phyloP scores from a whole-genome alignment of 2,797 vertebrate genomes.

The Chelmon rostratus region DNA sequence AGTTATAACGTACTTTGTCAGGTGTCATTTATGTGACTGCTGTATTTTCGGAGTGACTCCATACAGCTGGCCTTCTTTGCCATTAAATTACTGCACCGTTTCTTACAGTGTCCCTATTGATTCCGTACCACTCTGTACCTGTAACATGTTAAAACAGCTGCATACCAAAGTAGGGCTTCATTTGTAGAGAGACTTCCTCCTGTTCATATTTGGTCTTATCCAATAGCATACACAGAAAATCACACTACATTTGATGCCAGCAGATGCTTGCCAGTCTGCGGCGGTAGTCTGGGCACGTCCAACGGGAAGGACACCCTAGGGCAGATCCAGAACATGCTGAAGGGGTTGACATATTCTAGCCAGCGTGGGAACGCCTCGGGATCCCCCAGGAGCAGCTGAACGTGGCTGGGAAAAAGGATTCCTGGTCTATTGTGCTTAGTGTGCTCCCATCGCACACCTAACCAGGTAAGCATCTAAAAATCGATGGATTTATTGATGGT shows the following conservation, averaged over 20 bases:
- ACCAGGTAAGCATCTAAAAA: slow-evolving; percentile 9
- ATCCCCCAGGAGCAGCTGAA: slow-evolving; percentile 51
- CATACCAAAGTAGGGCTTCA: not conserved
- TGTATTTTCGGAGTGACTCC: not conserved
- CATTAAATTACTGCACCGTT: not conserved
- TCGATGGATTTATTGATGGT: not conserved
- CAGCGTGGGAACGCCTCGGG: slow-evolving; percentile 36
- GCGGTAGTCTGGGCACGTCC: slow-evolving; percentile 19
- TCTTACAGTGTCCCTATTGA: not conserved
- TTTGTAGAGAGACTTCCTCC: not conserved
- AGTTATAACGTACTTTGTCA: not conserved
- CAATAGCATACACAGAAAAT: slow-evolving; percentile 4
- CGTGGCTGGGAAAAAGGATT: slow-evolving; percentile 18
- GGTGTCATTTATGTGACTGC: not conserved
- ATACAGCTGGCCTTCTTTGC: not conserved
- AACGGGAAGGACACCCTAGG: slow-evolving; percentile 40
- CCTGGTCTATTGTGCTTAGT: not conserved
- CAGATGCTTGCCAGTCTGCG: slow-evolving; percentile 19
- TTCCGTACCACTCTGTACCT: not conserved
- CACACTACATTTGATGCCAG: not conserved
- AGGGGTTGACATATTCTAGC: slow-evolving; percentile 38
- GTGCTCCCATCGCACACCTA: not conserved
- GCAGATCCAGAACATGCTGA: slow-evolving; percentile 53
- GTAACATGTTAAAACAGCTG: not conserved
- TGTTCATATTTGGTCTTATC: not conserved